Percentiles rank a stretch among this genome's conserved stretches.
Evolutionary conservation across 2,113 vertebrate genomes (phyloP).

Genomic region (Hystrix cristata): DNA sequence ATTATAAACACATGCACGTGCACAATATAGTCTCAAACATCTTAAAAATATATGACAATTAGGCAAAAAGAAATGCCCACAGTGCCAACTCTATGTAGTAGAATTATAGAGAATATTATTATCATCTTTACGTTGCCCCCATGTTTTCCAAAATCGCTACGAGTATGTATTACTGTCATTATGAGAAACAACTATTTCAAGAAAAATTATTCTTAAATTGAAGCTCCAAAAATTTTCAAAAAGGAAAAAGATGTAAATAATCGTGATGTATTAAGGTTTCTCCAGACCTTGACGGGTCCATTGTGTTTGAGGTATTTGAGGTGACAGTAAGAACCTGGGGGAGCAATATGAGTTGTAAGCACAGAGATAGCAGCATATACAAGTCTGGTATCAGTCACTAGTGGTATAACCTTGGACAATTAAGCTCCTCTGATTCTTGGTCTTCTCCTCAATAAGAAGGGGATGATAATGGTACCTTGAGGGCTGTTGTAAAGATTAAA

Average conservation of each 20-base stretch:
- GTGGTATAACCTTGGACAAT: neutral
- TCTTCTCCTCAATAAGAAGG: conserved; percentile 32
- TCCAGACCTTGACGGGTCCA: conserved; percentile 4
- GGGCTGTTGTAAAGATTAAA: conserved; percentile 27
- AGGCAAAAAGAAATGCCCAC: neutral
- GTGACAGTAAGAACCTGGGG: neutral
- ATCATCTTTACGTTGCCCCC: neutral
- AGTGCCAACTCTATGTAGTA: neutral
- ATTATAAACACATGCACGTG: neutral
- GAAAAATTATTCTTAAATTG: conserved; percentile 50
- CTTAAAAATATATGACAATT: conserved; percentile 32
- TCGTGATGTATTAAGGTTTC: neutral
- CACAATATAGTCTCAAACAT: conserved; percentile 33
- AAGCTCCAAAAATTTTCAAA: neutral
- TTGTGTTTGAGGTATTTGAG: conserved; percentile 10
- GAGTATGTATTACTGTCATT: neutral
- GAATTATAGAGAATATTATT: conserved; percentile 39
- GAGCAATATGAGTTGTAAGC: neutral
- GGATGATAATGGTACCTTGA: neutral
- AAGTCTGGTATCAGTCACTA: neutral
- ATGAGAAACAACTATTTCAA: conserved; percentile 63
- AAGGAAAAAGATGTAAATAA: conserved; percentile 28
- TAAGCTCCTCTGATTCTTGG: neutral
- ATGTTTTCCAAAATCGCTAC: neutral
- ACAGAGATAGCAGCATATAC: neutral